Conservation (phyloP, 1,140 invertebrate species). For the Diploscapter pachys region DNA sequence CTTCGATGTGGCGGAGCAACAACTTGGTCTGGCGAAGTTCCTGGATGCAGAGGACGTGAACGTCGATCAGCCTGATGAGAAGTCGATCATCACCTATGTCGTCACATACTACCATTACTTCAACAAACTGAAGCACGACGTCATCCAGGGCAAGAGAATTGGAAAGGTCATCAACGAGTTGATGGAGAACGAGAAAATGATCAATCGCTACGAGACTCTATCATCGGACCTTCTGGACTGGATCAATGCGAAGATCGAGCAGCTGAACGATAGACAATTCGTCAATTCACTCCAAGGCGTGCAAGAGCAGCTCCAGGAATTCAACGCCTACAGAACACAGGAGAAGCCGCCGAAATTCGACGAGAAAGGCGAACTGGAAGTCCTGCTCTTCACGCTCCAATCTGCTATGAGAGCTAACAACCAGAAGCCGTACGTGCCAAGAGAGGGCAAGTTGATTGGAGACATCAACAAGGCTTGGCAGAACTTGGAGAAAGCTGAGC, state of each 20-base stretch:
- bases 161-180: conserved; percentile 82
- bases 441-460: conserved; percentile 96
- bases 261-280: conserved; percentile 87
- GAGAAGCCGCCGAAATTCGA: conserved; percentile 99
- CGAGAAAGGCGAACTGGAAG: conserved; percentile 96
- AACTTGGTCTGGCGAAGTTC: conserved; percentile 93
- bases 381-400: conserved; percentile 92
- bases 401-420: conserved; percentile 98
- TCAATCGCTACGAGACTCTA: conserved; percentile 82
- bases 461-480: conserved; percentile 99
- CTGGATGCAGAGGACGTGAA: conserved; percentile 97
- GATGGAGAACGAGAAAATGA: conserved; percentile 85
- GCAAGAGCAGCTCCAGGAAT: conserved; percentile 88
- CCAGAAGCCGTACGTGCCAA: conserved; percentile 90
- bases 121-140: conserved; percentile 98
- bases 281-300: conserved; percentile 92
- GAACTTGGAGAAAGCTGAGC: conserved; percentile 91
- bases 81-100: conserved; percentile 97
- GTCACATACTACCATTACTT: conserved; percentile 99
- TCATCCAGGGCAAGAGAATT: conserved; percentile 83
- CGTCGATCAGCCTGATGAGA: conserved; percentile 97
- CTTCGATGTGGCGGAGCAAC: conserved; percentile 94
- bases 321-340: conserved; percentile 93
- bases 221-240: conserved; percentile 87
- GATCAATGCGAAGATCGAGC: conserved; percentile 85